phyloP scores from a whole-genome alignment of 2,113 vertebrate species.

The Chionodraco myersi region DNA sequence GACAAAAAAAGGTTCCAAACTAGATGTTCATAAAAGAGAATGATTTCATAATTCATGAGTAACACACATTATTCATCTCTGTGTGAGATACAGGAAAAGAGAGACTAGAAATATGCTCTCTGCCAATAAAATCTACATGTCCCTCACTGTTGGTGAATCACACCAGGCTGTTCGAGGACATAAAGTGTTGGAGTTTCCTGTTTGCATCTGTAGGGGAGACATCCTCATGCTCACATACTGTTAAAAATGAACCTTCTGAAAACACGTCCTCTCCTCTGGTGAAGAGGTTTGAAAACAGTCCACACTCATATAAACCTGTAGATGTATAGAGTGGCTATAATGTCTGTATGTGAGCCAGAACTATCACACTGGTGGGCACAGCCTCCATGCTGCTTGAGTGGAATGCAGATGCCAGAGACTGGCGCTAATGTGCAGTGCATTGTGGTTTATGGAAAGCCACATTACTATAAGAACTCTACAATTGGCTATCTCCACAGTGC shows the following conservation, averaged over 20 bases:
- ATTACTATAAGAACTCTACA: conserved; percentile 59
- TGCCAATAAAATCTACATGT: conserved; percentile 14
- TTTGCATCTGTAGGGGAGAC: not conserved
- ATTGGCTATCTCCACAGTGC: conserved; percentile 50
- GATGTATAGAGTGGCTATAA: conserved; percentile 17
- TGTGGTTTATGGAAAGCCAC: conserved; percentile 65
- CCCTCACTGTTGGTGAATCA: not conserved
- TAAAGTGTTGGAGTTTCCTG: not conserved
- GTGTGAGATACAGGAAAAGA: not conserved
- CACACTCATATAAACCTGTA: conserved; percentile 6
- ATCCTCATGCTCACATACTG: not conserved
- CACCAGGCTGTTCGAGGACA: not conserved
- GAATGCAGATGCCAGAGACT: conserved; percentile 63
- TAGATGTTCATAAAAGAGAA: not conserved
- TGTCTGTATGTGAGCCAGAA: conserved; percentile 33
- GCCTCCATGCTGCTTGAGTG: conserved; percentile 39
- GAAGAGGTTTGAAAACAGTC: not conserved
- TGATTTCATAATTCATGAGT: not conserved
- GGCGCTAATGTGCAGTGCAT: conserved; percentile 61
- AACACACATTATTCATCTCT: not conserved
- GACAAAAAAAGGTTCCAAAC: not conserved
- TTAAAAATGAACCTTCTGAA: not conserved
- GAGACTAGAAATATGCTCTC: not conserved
- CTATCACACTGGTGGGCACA: conserved; percentile 33
- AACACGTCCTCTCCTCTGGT: not conserved